Percentiles rank a stretch among this genome's conserved stretches.
Evolutionary conservation across 2,113 vertebrate genomes (phyloP).

Genomic region (Delphinus delphis): DNA sequence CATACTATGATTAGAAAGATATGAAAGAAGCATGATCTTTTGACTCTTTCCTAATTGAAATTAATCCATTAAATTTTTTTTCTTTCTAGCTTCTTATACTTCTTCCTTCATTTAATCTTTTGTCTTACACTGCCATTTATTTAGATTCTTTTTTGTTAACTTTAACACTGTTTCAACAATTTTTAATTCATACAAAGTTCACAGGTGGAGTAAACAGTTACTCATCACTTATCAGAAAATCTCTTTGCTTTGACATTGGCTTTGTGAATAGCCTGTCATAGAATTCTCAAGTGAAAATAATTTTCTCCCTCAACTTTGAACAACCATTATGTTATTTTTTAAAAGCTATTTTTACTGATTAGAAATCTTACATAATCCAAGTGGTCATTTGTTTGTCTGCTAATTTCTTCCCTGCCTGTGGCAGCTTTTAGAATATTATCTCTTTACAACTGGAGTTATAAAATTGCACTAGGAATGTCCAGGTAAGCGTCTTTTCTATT

Average conservation of each 20-base stretch:
- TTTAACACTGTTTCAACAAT: not conserved
- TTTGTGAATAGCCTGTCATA: not conserved
- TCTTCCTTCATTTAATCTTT: not conserved
- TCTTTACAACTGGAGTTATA: not conserved
- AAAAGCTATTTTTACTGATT: not conserved
- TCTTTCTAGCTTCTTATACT: not conserved
- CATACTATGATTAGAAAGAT: not conserved
- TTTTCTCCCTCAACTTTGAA: not conserved
- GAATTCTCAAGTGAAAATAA: not conserved
- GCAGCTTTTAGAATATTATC: not conserved
- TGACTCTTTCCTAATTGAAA: not conserved
- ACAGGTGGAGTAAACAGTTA: not conserved
- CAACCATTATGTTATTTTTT: not conserved
- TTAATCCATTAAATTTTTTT: not conserved
- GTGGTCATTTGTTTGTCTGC: not conserved
- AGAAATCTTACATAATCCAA: not conserved
- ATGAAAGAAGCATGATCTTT: not conserved
- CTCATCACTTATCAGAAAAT: not conserved
- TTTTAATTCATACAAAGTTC: not conserved
- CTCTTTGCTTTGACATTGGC: not conserved
- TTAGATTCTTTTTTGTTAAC: not conserved
- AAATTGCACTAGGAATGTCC: not conserved
- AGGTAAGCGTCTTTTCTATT: not conserved
- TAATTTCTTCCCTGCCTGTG: not conserved
- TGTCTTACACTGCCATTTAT: not conserved